Percentiles rank a stretch among this genome's conserved stretches.
Evolutionary conservation across 2,113 vertebrate genomes (phyloP).

Genomic region (Podarcis cretensis): DNA sequence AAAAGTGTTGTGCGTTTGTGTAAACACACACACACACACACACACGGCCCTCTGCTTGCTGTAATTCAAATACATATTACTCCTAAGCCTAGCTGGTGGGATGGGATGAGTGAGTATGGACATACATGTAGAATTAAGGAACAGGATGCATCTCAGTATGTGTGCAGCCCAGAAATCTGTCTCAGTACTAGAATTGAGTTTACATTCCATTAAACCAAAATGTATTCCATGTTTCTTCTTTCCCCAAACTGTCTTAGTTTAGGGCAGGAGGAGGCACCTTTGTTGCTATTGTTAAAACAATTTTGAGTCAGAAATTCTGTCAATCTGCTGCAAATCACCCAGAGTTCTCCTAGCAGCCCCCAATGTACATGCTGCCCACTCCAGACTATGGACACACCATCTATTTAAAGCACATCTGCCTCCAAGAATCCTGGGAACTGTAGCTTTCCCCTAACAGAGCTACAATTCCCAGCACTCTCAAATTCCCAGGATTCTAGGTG

Average conservation of each 20-base stretch:
- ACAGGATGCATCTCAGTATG: not conserved
- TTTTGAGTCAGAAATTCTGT: not conserved
- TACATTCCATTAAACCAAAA: not conserved
- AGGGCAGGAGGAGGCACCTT: not conserved
- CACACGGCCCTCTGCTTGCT: constrained; percentile 2
- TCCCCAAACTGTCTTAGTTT: not conserved
- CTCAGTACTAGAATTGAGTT: not conserved
- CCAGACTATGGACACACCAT: too few relatives aligned
- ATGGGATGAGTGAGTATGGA: not conserved
- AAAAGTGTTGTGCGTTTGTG: not conserved
- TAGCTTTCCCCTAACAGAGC: too few relatives aligned
- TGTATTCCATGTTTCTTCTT: not conserved
- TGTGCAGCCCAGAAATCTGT: not conserved
- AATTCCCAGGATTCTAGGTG: too few relatives aligned
- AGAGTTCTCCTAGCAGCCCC: not conserved
- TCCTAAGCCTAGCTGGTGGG: not conserved
- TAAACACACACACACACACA: not conserved
- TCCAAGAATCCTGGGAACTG: too few relatives aligned
- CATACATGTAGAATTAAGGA: not conserved
- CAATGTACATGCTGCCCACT: not conserved
- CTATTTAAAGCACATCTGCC: too few relatives aligned
- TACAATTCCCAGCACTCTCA: too few relatives aligned
- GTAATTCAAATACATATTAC: not conserved
- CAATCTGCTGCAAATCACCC: not conserved
- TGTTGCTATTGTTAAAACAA: not conserved